Evolutionary conservation across 2,113 vertebrate species (phyloP), one percentile per base, ranked within the genome.

Genomic region (Chlorodrepanis virens): DNA sequence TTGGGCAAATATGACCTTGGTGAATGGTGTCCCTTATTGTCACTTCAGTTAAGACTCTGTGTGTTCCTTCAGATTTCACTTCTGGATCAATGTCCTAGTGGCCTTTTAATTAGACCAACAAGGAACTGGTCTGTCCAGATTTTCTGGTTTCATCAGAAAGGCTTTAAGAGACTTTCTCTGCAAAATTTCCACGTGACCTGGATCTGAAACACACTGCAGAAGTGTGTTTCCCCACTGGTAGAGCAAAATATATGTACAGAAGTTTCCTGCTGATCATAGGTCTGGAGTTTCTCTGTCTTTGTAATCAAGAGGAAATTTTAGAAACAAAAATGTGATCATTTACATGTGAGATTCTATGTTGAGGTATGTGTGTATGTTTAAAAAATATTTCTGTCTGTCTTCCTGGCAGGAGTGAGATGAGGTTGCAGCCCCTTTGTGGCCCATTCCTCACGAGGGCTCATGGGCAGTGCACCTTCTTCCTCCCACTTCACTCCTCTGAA

Each of bases 61-160:
- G 10, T 72, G 40, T 91, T 91, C 45, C 59, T 88, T 90, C 47
- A 52, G 39, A 49, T 92, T 94, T 90, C 37, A 14, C 47, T 87
- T 14, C 28, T 78, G 52, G 42, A 80, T 80, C 56, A 70, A 25
- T 0, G 0, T 93, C 63, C 64, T 65, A 29, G 64, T 86, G 67
- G 72, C 60, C 50, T 86, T 88, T 86, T 78, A 75, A 83, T 87
- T 67, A 95, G 47, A 60, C 33, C 67, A 83, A 9, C 50, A 70
- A 70, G 49, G 44, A 95, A 93, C 75, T 72, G 75, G 87, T 94
- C 59, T 74, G 75, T 83, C 94, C 56, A 88, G 93, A 93, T 88
- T 88, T 91, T 95, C 92, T 88, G 33, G 93, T 96, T 68, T 93
- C 79, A 54, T 90, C 52, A 64, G 76, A 84, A 91, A 71, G 60